Percentiles rank a stretch among this genome's conserved stretches.
These are phyloP conservation scores for Synergus gifuensis DNA, from an alignment of 2,888 invertebrate genomes.

Conservation along the genomic window DNA sequence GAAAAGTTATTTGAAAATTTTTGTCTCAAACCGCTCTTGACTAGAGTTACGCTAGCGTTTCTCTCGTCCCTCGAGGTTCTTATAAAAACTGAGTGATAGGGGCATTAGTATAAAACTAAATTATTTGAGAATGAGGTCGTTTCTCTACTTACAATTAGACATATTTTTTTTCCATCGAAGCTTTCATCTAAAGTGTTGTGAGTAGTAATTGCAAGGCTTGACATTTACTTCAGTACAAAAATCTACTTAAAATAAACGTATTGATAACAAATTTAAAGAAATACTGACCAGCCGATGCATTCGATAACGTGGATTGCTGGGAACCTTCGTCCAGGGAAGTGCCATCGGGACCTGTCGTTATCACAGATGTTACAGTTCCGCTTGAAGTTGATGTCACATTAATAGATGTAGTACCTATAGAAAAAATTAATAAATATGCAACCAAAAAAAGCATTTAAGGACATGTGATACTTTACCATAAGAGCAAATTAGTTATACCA, in stretches of 20 bases:
- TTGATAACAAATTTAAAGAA: not conserved
- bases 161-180: too few relatives aligned
- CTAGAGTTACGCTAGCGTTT: too few relatives aligned
- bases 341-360: constrained; percentile 94
- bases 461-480: too few relatives aligned
- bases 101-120: too few relatives aligned
- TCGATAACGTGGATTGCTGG: constrained; percentile 94
- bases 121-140: too few relatives aligned
- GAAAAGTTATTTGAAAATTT: not conserved
- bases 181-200: too few relatives aligned
- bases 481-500: too few relatives aligned
- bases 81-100: too few relatives aligned
- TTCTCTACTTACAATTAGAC: too few relatives aligned
- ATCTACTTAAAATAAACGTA: not conserved
- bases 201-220: too few relatives aligned
- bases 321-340: constrained; percentile 93
- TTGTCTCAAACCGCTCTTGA: not conserved
- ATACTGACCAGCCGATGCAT: constrained; percentile 91
- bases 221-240: not conserved
- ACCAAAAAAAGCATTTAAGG: too few relatives aligned
- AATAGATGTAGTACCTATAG: constrained; percentile 74
- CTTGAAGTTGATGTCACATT: constrained; percentile 76
- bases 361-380: constrained; percentile 90
- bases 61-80: too few relatives aligned
- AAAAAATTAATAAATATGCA: not conserved